A percentile compares a stretch with the other conserved stretches of the same genome.
phyloP scores from a whole-genome alignment of 2,888 invertebrate species.

The Apamea anceps region DNA sequence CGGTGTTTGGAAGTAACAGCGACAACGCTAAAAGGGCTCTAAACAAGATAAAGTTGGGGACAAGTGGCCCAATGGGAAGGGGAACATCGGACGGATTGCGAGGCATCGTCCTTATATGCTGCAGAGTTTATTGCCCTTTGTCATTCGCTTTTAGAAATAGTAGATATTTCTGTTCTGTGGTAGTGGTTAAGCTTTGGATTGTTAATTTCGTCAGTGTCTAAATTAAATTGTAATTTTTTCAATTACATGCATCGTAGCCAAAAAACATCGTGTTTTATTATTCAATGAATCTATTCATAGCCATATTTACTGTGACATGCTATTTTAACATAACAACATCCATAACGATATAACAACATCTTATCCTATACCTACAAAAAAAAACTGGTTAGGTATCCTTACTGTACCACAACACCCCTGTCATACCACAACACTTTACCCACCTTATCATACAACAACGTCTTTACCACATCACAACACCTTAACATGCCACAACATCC shows the following conservation, averaged over 20 bases:
- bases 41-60: background rate
- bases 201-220: constrained; percentile 19
- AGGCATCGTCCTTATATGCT: background rate
- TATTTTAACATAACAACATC: background rate
- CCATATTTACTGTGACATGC: too few species aligned
- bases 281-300: background rate
- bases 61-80: background rate
- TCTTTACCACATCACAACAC: background rate
- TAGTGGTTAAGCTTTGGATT: constrained; percentile 19
- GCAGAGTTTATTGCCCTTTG: background rate
- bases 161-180: background rate
- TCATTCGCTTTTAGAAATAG: background rate
- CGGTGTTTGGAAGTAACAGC: constrained; percentile 5
- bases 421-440: too few species aligned
- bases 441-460: background rate
- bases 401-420: background rate
- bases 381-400: background rate
- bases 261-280: constrained; percentile 17
- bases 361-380: background rate
- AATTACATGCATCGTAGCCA: constrained; percentile 53
- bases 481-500: background rate
- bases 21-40: constrained; percentile 12
- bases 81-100: background rate
- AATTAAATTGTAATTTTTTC: constrained; percentile 13
- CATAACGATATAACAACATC: background rate